A percentile compares a stretch with the other conserved stretches of the same genome.
phyloP scores from a whole-genome alignment of 2,888 invertebrate species.

The Nemoura dubitans region DNA sequence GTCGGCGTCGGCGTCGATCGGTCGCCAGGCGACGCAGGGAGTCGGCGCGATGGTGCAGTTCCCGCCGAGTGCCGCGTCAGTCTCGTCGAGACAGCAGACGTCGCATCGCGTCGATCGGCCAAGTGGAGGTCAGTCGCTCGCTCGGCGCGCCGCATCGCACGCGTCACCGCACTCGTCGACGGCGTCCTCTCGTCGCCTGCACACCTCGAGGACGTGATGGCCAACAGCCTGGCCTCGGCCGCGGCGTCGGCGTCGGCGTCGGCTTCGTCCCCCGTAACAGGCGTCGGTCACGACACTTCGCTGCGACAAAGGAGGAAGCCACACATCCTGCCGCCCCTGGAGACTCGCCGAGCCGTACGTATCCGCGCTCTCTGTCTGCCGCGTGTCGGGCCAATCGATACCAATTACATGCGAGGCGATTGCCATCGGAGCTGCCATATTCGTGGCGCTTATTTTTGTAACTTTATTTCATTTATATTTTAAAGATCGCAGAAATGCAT shows the following conservation, averaged over 20 bases:
- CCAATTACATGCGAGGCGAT: neutral
- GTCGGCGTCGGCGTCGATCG: no score
- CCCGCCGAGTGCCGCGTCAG: no score
- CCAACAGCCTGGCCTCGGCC: conserved; percentile 8
- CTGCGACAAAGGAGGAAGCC: conserved; percentile 50
- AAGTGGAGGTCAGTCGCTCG: conserved; percentile 35
- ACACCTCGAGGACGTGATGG: conserved; percentile 15
- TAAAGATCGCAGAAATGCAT: no score
- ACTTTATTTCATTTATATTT: no score
- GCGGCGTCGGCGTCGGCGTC: conserved; percentile 24
- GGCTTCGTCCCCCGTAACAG: conserved; percentile 18
- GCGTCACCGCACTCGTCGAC: neutral
- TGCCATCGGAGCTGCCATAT: no score
- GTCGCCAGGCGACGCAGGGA: neutral
- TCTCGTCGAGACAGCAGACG: no score
- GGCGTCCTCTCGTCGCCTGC: neutral
- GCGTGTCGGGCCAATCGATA: neutral
- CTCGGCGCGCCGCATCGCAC: no score
- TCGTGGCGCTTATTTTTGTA: no score
- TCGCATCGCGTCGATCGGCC: no score
- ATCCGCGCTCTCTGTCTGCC: neutral
- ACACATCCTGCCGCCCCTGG: conserved; percentile 50
- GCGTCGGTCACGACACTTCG: conserved; percentile 30
- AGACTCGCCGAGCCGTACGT: conserved; percentile 47
- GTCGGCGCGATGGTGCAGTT: no score